phyloP scores from a whole-genome alignment of 2,113 vertebrate species.

The Psilopsiagon aymara region DNA sequence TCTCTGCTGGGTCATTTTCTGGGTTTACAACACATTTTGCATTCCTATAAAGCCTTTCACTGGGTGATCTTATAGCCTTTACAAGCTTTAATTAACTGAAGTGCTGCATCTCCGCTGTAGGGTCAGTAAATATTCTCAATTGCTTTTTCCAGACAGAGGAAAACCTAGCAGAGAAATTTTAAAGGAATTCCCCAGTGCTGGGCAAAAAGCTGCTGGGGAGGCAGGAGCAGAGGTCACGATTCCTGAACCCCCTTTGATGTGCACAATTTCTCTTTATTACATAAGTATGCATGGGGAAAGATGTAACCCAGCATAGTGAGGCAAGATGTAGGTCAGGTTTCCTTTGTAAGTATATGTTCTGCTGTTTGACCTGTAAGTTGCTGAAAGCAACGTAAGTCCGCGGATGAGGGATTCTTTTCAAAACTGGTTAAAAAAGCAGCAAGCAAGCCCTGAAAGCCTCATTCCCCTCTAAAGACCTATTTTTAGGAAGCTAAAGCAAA shows the following conservation, averaged over 20 bases:
- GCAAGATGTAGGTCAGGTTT: background rate
- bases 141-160: background rate
- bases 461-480: background rate
- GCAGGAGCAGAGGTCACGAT: background rate
- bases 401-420: constrained; percentile 18
- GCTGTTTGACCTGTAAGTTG: constrained; percentile 1
- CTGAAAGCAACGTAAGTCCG: background rate
- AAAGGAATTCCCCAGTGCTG: background rate
- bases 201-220: background rate
- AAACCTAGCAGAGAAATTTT: background rate
- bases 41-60: background rate
- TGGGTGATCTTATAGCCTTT: background rate
- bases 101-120: background rate
- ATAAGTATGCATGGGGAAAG: background rate
- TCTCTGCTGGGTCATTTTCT: background rate
- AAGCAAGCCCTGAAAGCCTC: background rate
- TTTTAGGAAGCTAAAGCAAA: constrained; percentile 17
- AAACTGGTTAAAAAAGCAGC: background rate
- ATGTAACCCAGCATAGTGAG: background rate
- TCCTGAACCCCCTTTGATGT: background rate
- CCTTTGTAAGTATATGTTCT: background rate
- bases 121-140: constrained; percentile 6
- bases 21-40: background rate
- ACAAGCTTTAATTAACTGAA: background rate
- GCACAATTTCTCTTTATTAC: background rate